Conservation (phyloP, 1,140 invertebrate species). For the Pseudachorutes palmiensis region DNA sequence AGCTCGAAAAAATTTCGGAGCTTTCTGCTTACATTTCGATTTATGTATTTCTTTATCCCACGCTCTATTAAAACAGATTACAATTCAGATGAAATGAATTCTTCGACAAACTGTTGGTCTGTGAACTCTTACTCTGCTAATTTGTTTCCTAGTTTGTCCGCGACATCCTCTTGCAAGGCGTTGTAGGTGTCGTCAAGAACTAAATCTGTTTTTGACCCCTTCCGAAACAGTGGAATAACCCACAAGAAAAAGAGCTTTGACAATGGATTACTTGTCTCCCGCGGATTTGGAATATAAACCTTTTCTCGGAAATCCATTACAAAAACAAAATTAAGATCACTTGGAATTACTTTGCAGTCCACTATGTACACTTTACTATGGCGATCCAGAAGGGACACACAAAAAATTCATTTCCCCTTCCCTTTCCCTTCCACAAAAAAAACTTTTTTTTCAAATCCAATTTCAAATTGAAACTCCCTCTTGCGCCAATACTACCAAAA, state of each 20-base stretch:
- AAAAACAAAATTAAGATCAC: too few species aligned
- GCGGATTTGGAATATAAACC: constrained; percentile 20
- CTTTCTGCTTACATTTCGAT: constrained; percentile 39
- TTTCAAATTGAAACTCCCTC: too few species aligned
- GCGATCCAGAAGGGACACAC: too few species aligned
- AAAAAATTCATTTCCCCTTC: too few species aligned
- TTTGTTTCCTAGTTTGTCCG: constrained; percentile 18
- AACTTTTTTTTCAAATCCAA: too few species aligned
- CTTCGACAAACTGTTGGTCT: too few species aligned
- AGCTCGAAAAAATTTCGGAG: constrained; percentile 45
- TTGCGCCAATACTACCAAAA: too few species aligned
- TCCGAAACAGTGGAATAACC: constrained; percentile 30
- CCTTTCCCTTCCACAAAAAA: too few species aligned
- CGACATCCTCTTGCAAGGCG: constrained; percentile 22
- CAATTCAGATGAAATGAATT: too few species aligned
- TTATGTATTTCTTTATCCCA: constrained; percentile 47
- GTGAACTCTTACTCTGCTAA: constrained; percentile 11
- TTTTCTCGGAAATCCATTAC: constrained; percentile 36
- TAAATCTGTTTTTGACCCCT: constrained; percentile 21
- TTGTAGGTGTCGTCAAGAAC: constrained; percentile 27
- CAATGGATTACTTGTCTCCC: constrained; percentile 18
- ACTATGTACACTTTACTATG: too few species aligned
- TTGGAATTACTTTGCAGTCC: too few species aligned
- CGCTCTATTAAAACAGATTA: constrained; percentile 41
- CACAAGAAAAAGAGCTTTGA: constrained; percentile 33